phyloP scores from a whole-genome alignment of 1,140 invertebrate species.

The Centruroides sculpturatus region DNA sequence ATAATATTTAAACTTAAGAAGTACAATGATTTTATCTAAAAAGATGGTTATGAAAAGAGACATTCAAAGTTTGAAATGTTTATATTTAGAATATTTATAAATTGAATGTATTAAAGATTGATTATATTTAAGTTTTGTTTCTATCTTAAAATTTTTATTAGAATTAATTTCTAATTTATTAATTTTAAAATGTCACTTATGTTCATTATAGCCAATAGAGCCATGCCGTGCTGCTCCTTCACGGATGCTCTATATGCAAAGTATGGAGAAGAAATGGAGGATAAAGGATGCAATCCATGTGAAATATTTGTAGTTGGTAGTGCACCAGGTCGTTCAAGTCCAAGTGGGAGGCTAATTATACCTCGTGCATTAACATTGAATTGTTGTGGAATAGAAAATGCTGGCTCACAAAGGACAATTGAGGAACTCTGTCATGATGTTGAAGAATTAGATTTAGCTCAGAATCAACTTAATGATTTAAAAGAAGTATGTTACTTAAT shows the following conservation, averaged over 20 bases:
- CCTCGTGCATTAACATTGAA: conserved; percentile 18
- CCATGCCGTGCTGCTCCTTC: conserved; percentile 13
- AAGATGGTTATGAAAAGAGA: too few species aligned
- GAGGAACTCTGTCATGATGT: conserved; percentile 67
- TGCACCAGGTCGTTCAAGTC: conserved; percentile 12
- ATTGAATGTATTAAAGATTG: too few species aligned
- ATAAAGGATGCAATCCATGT: background rate
- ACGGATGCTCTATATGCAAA: conserved; percentile 13
- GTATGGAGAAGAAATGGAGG: conserved; percentile 12
- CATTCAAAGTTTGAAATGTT: too few species aligned
- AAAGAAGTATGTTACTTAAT: conserved; percentile 43
- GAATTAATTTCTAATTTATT: too few species aligned
- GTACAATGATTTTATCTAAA: too few species aligned
- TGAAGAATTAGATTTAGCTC: conserved; percentile 74
- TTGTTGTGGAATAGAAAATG: conserved; percentile 16
- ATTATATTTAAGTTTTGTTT: too few species aligned
- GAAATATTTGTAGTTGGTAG: conserved; percentile 16
- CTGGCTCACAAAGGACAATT: conserved; percentile 27
- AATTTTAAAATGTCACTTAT: too few species aligned
- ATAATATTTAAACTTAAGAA: too few species aligned
- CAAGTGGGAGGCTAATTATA: conserved; percentile 16
- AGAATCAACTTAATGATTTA: conserved; percentile 74
- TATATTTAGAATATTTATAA: too few species aligned
- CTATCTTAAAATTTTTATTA: too few species aligned
- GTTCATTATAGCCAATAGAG: too few species aligned